phyloP scores from a whole-genome alignment of 2,888 invertebrate species.

The Eilema griseolum region DNA sequence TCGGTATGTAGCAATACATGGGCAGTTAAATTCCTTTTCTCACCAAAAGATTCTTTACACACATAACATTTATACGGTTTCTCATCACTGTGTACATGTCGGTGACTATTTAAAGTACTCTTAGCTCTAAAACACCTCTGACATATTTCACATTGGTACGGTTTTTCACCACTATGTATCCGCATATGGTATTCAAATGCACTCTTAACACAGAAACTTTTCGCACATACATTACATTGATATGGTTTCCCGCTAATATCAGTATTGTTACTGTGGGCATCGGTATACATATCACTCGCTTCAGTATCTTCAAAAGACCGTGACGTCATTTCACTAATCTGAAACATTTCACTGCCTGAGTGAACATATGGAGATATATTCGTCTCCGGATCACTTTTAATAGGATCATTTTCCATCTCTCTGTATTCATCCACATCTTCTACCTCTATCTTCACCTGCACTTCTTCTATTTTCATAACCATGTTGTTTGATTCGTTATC shows the following conservation, averaged over 20 bases:
- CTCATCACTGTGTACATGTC: not conserved
- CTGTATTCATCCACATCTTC: not conserved
- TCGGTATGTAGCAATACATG: not conserved
- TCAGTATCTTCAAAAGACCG: not conserved
- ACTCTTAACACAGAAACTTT: not conserved
- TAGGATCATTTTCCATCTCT: not conserved
- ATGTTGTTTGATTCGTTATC: not conserved
- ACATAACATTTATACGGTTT: slow-evolving; percentile 12
- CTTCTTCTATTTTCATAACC: not conserved
- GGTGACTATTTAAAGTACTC: slow-evolving; percentile 6
- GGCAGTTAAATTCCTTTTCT: not conserved
- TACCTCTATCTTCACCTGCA: not conserved
- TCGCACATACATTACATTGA: slow-evolving; percentile 11
- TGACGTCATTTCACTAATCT: not conserved
- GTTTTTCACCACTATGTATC: not conserved
- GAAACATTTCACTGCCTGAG: not conserved
- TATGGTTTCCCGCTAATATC: not conserved
- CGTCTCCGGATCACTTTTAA: not conserved
- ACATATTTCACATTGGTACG: slow-evolving; percentile 9
- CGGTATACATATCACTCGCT: not conserved
- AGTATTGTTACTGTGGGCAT: not conserved
- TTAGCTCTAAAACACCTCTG: slow-evolving; percentile 1
- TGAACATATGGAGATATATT: not conserved
- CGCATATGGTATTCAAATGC: not conserved
- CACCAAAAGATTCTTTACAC: slow-evolving; percentile 15